A percentile compares a stretch with the other conserved stretches of the same genome.
Evolutionary conservation across 2,888 invertebrate genomes (phyloP).

Genomic region (Limnephilus marmoratus): DNA sequence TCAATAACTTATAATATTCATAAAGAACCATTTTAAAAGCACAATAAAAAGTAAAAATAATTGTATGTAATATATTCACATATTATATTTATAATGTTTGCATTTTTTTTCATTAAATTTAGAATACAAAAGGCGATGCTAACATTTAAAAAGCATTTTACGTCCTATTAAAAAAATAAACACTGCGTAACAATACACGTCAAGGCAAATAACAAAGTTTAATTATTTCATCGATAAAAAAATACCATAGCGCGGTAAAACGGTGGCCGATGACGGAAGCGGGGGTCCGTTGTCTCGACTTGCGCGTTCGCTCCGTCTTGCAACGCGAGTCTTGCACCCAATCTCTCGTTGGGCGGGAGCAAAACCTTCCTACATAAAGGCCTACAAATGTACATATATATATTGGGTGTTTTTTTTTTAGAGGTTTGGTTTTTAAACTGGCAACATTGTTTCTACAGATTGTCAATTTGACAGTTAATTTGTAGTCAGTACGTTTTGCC

Average conservation of each 20-base stretch:
- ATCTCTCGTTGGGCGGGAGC: not conserved
- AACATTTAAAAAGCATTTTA: constrained; percentile 49
- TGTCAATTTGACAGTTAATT: too few relatives aligned
- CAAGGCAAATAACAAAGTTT: constrained; percentile 51
- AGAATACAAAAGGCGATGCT: constrained; percentile 51
- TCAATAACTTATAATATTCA: not conserved
- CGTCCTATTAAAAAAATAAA: constrained; percentile 49
- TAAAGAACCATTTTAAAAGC: constrained; percentile 43
- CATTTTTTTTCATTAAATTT: constrained; percentile 26
- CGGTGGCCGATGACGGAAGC: not conserved
- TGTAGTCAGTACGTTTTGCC: too few relatives aligned
- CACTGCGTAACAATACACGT: constrained; percentile 49
- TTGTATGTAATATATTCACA: not conserved
- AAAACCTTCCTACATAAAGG: not conserved
- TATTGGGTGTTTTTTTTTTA: too few relatives aligned
- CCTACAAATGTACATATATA: too few relatives aligned
- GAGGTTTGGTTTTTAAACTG: too few relatives aligned
- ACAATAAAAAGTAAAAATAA: not conserved
- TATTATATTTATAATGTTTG: not conserved
- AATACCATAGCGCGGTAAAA: constrained; percentile 50
- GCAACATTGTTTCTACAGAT: too few relatives aligned
- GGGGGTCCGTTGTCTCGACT: not conserved
- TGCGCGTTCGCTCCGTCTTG: not conserved
- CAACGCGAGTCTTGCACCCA: not conserved
- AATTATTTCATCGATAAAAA: constrained; percentile 40